phyloP scores from a whole-genome alignment of 2,888 invertebrate species.

The Teleogryllus oceanicus region DNA sequence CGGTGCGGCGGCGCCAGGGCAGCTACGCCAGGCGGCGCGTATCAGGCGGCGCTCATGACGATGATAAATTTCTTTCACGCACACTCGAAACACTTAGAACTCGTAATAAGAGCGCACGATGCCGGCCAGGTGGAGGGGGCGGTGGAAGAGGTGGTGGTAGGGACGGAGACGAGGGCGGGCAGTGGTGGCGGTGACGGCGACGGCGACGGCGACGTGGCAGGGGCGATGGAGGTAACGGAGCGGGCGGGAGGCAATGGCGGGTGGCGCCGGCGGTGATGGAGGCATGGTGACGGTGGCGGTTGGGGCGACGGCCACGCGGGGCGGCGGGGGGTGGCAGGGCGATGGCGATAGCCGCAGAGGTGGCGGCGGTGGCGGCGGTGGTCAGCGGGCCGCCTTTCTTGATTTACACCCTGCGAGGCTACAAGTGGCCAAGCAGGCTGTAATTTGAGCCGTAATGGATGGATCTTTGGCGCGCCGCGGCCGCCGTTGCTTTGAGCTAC shows the following conservation, averaged over 20 bases:
- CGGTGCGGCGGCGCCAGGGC: background rate
- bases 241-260: background rate
- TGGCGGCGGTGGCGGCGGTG: background rate
- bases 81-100: background rate
- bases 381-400: background rate
- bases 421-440: background rate
- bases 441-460: background rate
- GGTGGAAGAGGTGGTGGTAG: background rate
- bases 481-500: background rate
- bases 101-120: background rate
- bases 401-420: background rate
- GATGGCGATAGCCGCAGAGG: background rate
- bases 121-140: background rate
- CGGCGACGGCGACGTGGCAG: background rate
- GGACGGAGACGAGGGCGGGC: background rate
- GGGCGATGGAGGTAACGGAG: background rate
- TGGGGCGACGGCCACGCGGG: background rate
- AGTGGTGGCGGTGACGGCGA: too few species aligned
- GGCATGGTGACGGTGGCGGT: background rate
- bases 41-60: background rate
- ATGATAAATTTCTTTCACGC: constrained; percentile 18
- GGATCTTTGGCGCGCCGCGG: background rate
- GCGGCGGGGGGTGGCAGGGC: background rate
- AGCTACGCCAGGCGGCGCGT: background rate
- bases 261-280: background rate